A percentile compares a stretch with the other conserved stretches of the same genome.
phyloP scores from a whole-genome alignment of 2,797 vertebrate genomes.

The Centroberyx gerrardi region DNA sequence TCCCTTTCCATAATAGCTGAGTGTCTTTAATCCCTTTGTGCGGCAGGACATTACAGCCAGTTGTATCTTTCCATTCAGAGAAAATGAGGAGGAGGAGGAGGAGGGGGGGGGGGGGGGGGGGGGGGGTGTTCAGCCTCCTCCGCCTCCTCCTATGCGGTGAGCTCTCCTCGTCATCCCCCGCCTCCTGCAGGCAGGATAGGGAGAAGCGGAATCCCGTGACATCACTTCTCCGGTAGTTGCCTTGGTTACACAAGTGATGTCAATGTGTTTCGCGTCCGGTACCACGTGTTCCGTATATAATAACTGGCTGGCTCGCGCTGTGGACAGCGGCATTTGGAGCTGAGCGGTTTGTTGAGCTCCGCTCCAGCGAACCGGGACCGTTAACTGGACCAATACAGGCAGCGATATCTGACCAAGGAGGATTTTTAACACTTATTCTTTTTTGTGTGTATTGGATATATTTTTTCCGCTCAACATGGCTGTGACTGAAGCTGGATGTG shows the following conservation, averaged over 20 bases:
- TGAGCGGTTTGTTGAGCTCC: not conserved
- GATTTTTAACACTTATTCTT: not conserved
- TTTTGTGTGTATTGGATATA: constrained; percentile 24
- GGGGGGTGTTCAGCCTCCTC: constrained; percentile 11
- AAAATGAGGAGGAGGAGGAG: constrained; percentile 27
- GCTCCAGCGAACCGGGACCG: not conserved
- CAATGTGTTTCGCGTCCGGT: constrained; percentile 46
- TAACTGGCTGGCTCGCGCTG: not conserved
- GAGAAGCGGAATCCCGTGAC: constrained; percentile 83
- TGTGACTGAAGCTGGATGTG: constrained; percentile 84
- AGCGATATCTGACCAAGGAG: not conserved
- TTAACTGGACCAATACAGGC: not conserved
- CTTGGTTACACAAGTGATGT: constrained; percentile 76
- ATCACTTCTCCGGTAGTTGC: constrained; percentile 73
- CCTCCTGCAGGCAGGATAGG: constrained; percentile 53
- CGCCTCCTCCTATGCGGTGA: constrained; percentile 46
- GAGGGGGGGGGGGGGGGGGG: constrained; percentile 14
- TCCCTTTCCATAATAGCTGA: not conserved
- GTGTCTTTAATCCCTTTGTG: constrained; percentile 24
- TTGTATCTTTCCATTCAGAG: constrained; percentile 62
- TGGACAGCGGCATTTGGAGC: constrained; percentile 22
- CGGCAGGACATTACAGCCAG: constrained; percentile 21
- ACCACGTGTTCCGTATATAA: constrained; percentile 83
- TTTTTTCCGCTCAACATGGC: constrained; percentile 71
- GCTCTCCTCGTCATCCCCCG: constrained; percentile 39